Percentiles rank a stretch among this genome's conserved stretches.
phyloP scores from a whole-genome alignment of 1,140 invertebrate genomes.

The Periplaneta americana region DNA sequence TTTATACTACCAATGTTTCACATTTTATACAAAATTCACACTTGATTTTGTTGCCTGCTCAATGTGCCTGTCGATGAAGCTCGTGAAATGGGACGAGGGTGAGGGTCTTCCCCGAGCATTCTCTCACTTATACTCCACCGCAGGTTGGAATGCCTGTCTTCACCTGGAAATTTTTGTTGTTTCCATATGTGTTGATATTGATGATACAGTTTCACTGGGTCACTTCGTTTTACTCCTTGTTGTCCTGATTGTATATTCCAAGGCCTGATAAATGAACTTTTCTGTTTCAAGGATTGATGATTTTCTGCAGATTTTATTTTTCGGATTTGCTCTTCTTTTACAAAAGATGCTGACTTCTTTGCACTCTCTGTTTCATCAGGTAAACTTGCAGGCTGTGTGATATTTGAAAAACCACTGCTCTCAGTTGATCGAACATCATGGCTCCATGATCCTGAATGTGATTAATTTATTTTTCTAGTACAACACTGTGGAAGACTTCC shows the following conservation, averaged over 20 bases:
- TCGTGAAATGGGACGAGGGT: constrained; percentile 24
- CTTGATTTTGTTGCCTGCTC: neutral
- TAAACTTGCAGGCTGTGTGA: neutral
- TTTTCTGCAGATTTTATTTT: neutral
- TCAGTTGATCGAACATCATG: neutral
- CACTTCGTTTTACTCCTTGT: constrained; percentile 40
- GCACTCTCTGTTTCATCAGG: neutral
- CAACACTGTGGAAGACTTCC: neutral
- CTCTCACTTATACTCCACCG: constrained; percentile 55
- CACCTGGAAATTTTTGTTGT: constrained; percentile 64
- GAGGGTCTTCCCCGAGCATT: constrained; percentile 43
- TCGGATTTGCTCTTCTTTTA: neutral
- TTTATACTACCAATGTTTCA: no score
- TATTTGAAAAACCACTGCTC: no score
- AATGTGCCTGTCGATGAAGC: neutral
- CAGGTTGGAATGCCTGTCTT: constrained; percentile 50
- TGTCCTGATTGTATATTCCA: constrained; percentile 33
- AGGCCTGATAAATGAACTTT: constrained; percentile 30
- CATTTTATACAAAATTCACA: no score
- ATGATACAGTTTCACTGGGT: constrained; percentile 69
- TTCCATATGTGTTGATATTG: constrained; percentile 67
- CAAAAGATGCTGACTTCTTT: neutral
- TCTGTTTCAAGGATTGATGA: neutral
- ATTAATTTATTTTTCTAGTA: neutral
- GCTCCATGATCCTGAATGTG: neutral